A percentile compares a stretch with the other conserved stretches of the same genome.
These are phyloP conservation scores for Ceratina calcarata DNA, from an alignment of 1,140 invertebrate species.

Conservation along the genomic window DNA sequence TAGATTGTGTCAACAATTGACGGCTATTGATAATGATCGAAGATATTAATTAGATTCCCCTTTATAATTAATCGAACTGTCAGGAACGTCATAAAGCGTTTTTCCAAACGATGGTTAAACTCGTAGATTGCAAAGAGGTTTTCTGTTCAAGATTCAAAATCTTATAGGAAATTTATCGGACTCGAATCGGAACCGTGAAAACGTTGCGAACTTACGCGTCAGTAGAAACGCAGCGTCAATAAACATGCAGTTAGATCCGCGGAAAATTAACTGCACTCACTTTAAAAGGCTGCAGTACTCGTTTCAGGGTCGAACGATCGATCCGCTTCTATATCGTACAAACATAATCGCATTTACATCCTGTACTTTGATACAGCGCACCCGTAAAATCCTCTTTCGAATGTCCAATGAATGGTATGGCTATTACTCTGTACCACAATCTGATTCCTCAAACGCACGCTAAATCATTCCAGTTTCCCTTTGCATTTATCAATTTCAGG, in stretches of 20 bases:
- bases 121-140: too few species aligned
- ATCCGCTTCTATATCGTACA: slow-evolving; percentile 53
- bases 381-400: slow-evolving; percentile 61
- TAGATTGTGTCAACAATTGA: not conserved
- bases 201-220: not conserved
- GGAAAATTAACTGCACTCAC: slow-evolving; percentile 62
- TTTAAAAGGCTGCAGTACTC: slow-evolving; percentile 51
- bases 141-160: not conserved
- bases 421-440: slow-evolving; percentile 39
- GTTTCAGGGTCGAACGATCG: slow-evolving; percentile 49
- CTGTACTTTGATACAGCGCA: slow-evolving; percentile 60
- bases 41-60: too few species aligned
- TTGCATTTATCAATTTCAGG: slow-evolving; percentile 23
- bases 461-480: slow-evolving; percentile 39
- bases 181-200: not conserved
- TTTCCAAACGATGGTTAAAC: not conserved
- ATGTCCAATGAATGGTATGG: slow-evolving; percentile 53
- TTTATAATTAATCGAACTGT: too few species aligned
- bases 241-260: slow-evolving; percentile 39
- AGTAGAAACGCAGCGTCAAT: slow-evolving; percentile 21
- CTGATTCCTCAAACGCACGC: slow-evolving; percentile 36
- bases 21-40: too few species aligned
- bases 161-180: not conserved
- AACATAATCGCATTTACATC: slow-evolving; percentile 62
- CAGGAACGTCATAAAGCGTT: not conserved